Base-by-base conservation (phyloP, 2,113 vertebrate genomes). In the Phrynosoma blainvillii region DNA sequence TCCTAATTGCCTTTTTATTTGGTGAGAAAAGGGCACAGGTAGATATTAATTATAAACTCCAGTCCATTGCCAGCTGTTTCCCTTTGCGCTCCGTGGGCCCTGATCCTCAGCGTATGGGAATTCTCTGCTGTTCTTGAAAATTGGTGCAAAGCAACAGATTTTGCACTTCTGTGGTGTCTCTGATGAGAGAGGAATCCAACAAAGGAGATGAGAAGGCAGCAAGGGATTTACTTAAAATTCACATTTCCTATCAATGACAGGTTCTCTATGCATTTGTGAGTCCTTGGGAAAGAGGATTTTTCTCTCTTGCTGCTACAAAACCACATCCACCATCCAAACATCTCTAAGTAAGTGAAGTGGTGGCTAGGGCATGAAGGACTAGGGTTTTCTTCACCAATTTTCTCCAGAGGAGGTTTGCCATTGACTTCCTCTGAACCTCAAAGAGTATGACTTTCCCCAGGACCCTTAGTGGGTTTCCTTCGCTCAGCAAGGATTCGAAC, bases 31-130 rank as follows among this genome's bases (percentile, higher is more conserved):
- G 27, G 6, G 42, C 79, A 86, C n/a, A 10, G 4, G 0, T n/a
- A 73, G 83, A 65, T 92, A 93, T 87, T 89, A 80, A 71, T 84
- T n/a, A 65, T 89, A 87, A 62, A 62, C 84, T 82, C 89, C 89
- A 80, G 90, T 27, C n/a, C 25, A 1, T 30, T 47, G 20, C 36
- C 54, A 74, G 54, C 78, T 68, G 42, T 23, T 66, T 77, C 30
- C 42, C 92, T 90, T 27, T 79, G 8, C 0, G 0, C 62, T 56
- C 32, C 21, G 52, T 0, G 0, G 78, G 80, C 84, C 32, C 2
- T 30, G 68, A 42, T 52, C 21, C 68, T n/a, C 68, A 14, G 66
- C 59, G 56, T 59, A 4, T 0, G 0, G 73, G 27, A 79, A 16
- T 47, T 8, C 56, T 85, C n/a, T 32, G 21, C 0, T 0, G 36